phyloP scores from a whole-genome alignment of 2,888 invertebrate species.

The Apeira syringaria region DNA sequence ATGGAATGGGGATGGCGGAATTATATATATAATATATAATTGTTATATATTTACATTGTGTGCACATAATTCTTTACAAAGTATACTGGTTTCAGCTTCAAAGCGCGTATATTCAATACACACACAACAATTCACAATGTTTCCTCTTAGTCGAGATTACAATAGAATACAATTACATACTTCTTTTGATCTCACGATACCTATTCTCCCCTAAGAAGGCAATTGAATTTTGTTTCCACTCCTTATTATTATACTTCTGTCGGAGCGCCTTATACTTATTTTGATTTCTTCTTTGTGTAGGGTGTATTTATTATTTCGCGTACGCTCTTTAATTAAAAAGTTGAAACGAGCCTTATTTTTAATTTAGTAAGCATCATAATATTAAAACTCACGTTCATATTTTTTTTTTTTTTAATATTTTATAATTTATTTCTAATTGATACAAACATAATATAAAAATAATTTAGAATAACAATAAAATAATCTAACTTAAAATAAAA shows the following conservation, averaged over 20 bases:
- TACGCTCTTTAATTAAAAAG: constrained; percentile 7
- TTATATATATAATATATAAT: too few relatives aligned
- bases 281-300: constrained; percentile 27
- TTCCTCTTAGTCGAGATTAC: constrained; percentile 34
- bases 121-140: constrained; percentile 20
- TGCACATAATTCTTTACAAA: too few relatives aligned
- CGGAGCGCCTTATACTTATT: constrained; percentile 21
- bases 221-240: constrained; percentile 35
- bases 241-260: constrained; percentile 31
- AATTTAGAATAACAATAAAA: too few relatives aligned
- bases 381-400: too few relatives aligned
- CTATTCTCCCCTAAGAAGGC: constrained; percentile 34
- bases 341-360: background rate
- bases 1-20: too few relatives aligned
- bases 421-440: too few relatives aligned
- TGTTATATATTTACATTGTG: too few relatives aligned
- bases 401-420: too few relatives aligned
- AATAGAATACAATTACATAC: constrained; percentile 31
- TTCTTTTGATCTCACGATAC: constrained; percentile 33
- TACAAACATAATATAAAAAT: too few relatives aligned
- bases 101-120: constrained; percentile 21
- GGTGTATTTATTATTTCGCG: constrained; percentile 24
- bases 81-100: too few relatives aligned
- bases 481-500: too few relatives aligned
- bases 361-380: too few relatives aligned